phyloP scores from a whole-genome alignment of 1,140 invertebrate genomes.

The Orchestia grillus region DNA sequence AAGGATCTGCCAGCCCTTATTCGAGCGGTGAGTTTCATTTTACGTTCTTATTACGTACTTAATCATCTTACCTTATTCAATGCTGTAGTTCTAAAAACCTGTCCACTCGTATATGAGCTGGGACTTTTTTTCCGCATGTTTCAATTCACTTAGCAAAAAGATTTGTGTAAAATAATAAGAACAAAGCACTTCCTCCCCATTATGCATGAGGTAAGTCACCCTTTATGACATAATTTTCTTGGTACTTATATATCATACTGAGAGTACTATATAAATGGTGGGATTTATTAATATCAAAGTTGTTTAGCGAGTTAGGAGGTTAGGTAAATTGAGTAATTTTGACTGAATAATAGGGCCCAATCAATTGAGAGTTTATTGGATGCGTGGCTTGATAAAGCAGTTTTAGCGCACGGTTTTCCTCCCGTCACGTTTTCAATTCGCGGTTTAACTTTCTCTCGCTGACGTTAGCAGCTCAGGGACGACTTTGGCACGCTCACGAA shows the following conservation, averaged over 20 bases:
- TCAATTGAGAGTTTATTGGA: neutral
- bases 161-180: neutral
- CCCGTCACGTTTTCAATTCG: neutral
- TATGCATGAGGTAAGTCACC: neutral
- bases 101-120: neutral
- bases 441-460: neutral
- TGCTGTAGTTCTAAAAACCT: neutral
- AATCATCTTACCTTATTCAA: neutral
- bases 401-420: neutral
- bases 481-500: neutral
- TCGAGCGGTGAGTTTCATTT: constrained; percentile 62
- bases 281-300: neutral
- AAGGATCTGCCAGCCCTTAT: constrained; percentile 63
- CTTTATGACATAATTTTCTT: neutral
- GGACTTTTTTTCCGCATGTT: neutral
- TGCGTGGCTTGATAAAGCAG: neutral
- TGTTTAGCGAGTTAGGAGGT: neutral
- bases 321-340: neutral
- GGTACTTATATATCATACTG: neutral
- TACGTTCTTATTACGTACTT: too few species aligned
- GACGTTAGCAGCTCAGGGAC: neutral
- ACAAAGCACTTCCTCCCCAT: neutral
- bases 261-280: neutral
- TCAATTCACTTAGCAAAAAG: neutral
- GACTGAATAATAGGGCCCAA: neutral